These are phyloP conservation scores for Zelostemma sp. DNA, from an alignment of 1,140 invertebrate species.

Conservation along the genomic window DNA sequence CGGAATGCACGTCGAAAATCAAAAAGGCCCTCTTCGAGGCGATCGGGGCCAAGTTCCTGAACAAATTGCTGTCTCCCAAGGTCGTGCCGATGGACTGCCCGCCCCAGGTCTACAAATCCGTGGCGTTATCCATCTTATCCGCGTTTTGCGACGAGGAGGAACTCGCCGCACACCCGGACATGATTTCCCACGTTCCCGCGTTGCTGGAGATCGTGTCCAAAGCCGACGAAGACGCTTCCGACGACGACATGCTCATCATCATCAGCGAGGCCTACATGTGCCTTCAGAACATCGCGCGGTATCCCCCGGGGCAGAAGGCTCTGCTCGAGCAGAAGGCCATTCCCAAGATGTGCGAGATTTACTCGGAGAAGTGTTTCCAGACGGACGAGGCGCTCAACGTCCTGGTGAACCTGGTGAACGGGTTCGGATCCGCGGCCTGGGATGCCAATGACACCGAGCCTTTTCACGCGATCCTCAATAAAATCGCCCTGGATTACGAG, in stretches of 20 bases:
- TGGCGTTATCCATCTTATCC: slow-evolving; percentile 86
- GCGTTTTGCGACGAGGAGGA: slow-evolving; percentile 84
- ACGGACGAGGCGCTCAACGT: slow-evolving; percentile 87
- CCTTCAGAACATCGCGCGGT: slow-evolving; percentile 81
- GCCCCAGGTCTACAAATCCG: slow-evolving; percentile 88
- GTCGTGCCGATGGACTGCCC: slow-evolving; percentile 86
- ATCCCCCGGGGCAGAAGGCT: slow-evolving; percentile 80
- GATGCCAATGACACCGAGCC: slow-evolving; percentile 76
- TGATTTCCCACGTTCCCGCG: slow-evolving; percentile 83
- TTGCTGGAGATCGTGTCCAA: slow-evolving; percentile 85
- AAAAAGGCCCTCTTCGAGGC: slow-evolving; percentile 89
- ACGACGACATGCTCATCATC: slow-evolving; percentile 89
- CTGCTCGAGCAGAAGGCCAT: slow-evolving; percentile 83
- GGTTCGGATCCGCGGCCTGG: slow-evolving; percentile 81
- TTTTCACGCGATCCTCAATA: slow-evolving; percentile 86
- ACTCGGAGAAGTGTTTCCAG: slow-evolving; percentile 87
- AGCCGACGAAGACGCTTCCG: slow-evolving; percentile 83
- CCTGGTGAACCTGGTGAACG: slow-evolving; percentile 78
- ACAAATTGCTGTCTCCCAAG: slow-evolving; percentile 80
- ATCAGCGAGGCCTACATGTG: slow-evolving; percentile 90
- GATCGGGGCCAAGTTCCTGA: slow-evolving; percentile 87
- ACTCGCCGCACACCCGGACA: slow-evolving; percentile 83
- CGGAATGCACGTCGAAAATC: slow-evolving; percentile 78
- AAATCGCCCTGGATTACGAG: slow-evolving; percentile 88
- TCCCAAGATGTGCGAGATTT: slow-evolving; percentile 85